A percentile compares a stretch with the other conserved stretches of the same genome.
These are phyloP conservation scores for Silurus asotus DNA, from an alignment of 2,113 vertebrate genomes.

Conservation along the genomic window DNA sequence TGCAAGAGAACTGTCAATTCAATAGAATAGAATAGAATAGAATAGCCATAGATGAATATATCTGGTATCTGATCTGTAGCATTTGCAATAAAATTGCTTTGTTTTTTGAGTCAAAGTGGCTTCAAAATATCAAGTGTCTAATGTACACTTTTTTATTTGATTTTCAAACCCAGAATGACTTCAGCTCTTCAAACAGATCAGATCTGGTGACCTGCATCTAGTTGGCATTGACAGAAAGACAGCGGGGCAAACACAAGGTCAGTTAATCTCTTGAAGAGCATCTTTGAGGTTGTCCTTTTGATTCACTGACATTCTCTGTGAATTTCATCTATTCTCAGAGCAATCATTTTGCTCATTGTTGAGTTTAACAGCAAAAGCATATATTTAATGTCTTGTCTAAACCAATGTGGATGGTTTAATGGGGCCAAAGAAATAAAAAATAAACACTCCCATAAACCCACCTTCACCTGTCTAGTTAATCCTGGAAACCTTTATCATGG, in stretches of 20 bases:
- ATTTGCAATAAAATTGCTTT: neutral
- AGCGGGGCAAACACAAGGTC: conserved; percentile 1
- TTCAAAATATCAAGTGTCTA: neutral
- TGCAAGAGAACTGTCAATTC: neutral
- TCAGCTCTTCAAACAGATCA: neutral
- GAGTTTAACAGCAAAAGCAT: neutral
- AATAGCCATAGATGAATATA: neutral
- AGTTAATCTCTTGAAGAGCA: neutral
- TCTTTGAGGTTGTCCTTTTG: neutral
- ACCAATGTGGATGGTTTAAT: neutral
- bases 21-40: no score
- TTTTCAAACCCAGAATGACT: neutral
- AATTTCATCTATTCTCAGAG: neutral
- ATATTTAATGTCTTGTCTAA: neutral
- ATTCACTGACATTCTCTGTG: neutral
- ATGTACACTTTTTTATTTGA: neutral
- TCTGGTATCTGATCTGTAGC: neutral
- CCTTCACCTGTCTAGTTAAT: neutral
- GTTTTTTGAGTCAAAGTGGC: neutral
- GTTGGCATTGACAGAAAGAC: conserved; percentile 10
- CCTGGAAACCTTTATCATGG: no score
- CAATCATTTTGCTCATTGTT: neutral
- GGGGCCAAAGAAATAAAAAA: neutral
- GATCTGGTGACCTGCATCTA: neutral
- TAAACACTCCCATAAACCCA: neutral